Evolutionary conservation across 2,888 invertebrate species (phyloP).

Genomic region (Stegana nigrithorax): DNA sequence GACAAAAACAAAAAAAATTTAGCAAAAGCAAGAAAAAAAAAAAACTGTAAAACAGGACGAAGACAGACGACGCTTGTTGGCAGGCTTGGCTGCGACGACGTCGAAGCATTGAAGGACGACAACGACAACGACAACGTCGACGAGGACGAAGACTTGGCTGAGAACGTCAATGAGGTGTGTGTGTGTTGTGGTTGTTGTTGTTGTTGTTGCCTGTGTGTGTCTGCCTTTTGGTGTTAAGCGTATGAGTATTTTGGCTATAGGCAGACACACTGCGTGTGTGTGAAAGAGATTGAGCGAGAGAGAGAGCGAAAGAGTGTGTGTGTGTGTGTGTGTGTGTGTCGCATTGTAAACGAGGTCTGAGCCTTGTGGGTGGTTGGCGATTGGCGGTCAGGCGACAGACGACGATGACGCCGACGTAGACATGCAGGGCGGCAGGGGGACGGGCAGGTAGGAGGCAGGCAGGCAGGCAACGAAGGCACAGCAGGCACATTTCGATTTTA

Average conservation of each 20-base stretch:
- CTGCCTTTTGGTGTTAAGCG: neutral
- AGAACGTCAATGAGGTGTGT: conserved; percentile 36
- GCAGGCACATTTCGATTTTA: conserved; percentile 62
- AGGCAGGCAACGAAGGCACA: neutral
- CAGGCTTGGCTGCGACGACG: too few species aligned
- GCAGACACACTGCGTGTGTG: conserved; percentile 1
- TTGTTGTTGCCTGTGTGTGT: conserved; percentile 28
- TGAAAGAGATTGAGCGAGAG: neutral
- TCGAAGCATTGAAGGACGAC: neutral
- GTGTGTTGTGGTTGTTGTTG: conserved; percentile 15
- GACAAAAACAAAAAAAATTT: conserved; percentile 16
- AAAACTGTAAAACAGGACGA: neutral
- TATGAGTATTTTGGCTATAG: neutral
- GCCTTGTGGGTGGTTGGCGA: conserved; percentile 14
- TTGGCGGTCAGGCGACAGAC: conserved; percentile 11
- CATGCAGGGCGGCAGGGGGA: conserved; percentile 2
- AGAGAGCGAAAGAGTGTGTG: conserved; percentile 4
- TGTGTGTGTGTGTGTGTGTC: conserved; percentile 25
- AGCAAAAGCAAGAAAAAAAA: neutral
- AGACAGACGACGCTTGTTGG: too few species aligned
- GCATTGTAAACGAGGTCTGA: conserved; percentile 30
- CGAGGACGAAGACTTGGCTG: conserved; percentile 55
- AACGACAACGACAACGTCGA: neutral
- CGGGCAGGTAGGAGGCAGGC: neutral
- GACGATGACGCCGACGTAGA: neutral